Evolutionary conservation across 2,113 vertebrate species (phyloP).

Genomic region (Pseudorasbora parva): DNA sequence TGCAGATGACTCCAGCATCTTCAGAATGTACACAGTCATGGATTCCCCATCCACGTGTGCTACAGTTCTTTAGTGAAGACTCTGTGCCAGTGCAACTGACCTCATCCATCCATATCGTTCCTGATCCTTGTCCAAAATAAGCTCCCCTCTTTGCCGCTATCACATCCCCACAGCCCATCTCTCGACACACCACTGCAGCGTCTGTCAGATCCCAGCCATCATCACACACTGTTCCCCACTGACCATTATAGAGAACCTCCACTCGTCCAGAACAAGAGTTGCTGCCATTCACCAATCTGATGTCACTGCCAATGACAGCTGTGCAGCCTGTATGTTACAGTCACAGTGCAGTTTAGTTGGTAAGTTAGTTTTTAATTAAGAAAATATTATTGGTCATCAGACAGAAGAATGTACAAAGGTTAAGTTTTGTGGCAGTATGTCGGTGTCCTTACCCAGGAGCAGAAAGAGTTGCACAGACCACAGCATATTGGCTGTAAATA

Average conservation of each 20-base stretch:
- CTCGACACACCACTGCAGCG: background rate
- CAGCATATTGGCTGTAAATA: background rate
- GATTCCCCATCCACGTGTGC: too few relatives aligned
- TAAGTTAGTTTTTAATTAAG: background rate
- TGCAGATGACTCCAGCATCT: too few relatives aligned
- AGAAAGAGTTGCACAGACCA: background rate
- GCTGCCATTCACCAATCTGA: background rate
- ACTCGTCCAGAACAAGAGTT: too few relatives aligned
- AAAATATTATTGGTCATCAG: background rate
- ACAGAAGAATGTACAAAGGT: background rate
- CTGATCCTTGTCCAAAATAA: conserved; percentile 26
- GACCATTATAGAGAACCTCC: background rate
- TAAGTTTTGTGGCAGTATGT: background rate
- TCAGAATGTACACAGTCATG: too few relatives aligned
- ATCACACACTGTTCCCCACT: background rate
- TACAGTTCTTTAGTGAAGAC: background rate
- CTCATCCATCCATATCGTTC: background rate
- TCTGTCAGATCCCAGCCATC: background rate
- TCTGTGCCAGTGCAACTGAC: background rate
- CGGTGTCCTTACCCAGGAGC: background rate
- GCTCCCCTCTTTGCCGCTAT: background rate
- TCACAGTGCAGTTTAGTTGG: background rate
- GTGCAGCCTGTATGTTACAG: background rate
- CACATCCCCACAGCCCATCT: background rate
- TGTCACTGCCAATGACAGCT: background rate